Evolutionary conservation across 2,888 invertebrate species (phyloP).

Genomic region (Pogonocherus hispidulus): DNA sequence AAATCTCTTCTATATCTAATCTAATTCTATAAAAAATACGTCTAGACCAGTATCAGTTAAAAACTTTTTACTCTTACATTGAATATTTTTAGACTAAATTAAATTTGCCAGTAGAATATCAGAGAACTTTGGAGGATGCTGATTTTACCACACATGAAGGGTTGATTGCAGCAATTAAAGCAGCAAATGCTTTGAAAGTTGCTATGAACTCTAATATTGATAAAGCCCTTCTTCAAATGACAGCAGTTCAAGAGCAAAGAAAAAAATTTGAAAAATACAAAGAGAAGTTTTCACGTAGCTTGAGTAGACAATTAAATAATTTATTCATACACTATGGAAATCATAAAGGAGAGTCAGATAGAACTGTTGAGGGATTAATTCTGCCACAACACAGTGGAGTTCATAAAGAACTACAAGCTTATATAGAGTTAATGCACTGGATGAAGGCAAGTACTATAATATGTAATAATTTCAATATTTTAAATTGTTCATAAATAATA

Average conservation of each 20-base stretch:
- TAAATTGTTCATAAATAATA: no score
- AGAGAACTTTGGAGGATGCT: conserved; percentile 79
- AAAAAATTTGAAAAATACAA: conserved; percentile 83
- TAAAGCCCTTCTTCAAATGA: conserved; percentile 75
- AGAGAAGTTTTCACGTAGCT: conserved; percentile 84
- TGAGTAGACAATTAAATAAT: conserved; percentile 93
- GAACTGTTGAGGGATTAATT: conserved; percentile 70
- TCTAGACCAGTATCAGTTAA: no score
- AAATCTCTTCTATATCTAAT: no score
- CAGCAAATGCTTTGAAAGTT: conserved; percentile 81
- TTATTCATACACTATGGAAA: conserved; percentile 92
- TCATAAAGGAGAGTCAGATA: conserved; percentile 77
- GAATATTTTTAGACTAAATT: conserved; percentile 76
- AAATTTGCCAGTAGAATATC: conserved; percentile 78
- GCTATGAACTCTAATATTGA: conserved; percentile 81
- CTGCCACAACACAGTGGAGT: conserved; percentile 84
- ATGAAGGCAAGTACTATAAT: conserved; percentile 72
- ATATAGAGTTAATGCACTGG: conserved; percentile 94
- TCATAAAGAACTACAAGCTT: conserved; percentile 89
- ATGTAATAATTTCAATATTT: no score
- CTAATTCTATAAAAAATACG: no score
- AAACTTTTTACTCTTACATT: no score
- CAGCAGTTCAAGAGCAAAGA: conserved; percentile 86
- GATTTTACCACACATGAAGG: conserved; percentile 78
- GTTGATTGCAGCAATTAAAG: conserved; percentile 75